Evolutionary conservation across 2,888 invertebrate genomes (phyloP), one percentile per base, ranked within the genome.

Genomic region (Diarsia brunnea): DNA sequence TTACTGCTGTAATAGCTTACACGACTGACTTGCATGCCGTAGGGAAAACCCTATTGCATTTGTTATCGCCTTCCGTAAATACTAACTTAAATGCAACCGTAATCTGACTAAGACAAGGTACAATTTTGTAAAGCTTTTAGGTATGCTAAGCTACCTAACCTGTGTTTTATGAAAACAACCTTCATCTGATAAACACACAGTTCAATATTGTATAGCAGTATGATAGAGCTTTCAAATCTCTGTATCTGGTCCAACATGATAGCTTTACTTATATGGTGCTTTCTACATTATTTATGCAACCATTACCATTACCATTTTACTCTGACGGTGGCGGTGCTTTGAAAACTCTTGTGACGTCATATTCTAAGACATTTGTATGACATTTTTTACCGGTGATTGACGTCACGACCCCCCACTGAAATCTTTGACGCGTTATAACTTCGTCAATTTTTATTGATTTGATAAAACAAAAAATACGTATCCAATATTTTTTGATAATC

Each of bases 31-130:
- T 73, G 70, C 63, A 76, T 64, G 68, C 85, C 75, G 51, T 49
- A 27, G 78, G 80, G 78, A 80, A 87, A 85, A 87, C 58, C 51
- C 51, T 69, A 77, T 60, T 83, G 71, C 73, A 81, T 76, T 81
- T 5, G 49, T 53, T 69, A 69, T 51, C 21, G 0, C 2, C 21
- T 63, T 58, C 14, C 4, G 3, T 45, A 31, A 21, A 66, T 4
- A 19, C 16, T 51, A 67, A 67, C 2, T 8, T 10, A 70, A 68
- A 78, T 31, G 24, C 38, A 47, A 72, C 87, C 72, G 27, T 82
- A 78, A 12, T 0, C 0, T 0, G 0, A 16, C 4, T 10, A 0
- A 0, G 0, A 27, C 55, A 80, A 73, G 31, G 64, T 45, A 53
- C 21, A 72, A 38, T 69, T 65, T 70, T 27, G 14, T 21, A 47